Percentiles rank a stretch among this genome's conserved stretches.
Conservation (phyloP, 1,140 invertebrate species). For the Temnothorax nylanderi region DNA sequence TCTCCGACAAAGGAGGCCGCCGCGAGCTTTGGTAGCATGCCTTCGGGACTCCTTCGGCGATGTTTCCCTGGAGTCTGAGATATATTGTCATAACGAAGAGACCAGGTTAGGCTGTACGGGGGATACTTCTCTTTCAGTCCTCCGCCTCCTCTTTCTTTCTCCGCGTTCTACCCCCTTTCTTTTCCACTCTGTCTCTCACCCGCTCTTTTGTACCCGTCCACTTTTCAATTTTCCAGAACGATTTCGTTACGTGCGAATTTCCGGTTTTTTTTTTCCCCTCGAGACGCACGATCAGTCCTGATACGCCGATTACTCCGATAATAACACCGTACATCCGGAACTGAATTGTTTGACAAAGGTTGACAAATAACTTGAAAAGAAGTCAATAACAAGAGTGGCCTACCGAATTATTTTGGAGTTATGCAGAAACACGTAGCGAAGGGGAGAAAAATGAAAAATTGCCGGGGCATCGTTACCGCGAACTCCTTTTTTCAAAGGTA, state of each 20-base stretch:
- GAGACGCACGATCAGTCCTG: not conserved
- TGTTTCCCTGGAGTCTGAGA: constrained; percentile 76
- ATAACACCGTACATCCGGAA: not conserved
- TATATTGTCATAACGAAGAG: constrained; percentile 79
- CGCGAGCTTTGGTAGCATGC: constrained; percentile 78
- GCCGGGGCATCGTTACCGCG: not conserved
- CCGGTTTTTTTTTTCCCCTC: not conserved
- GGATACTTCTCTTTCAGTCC: constrained; percentile 42
- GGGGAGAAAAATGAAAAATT: not conserved
- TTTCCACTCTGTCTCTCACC: not conserved
- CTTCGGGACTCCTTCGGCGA: constrained; percentile 78
- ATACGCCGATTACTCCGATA: constrained; percentile 4
- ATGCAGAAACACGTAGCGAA: not conserved
- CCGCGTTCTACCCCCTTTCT: not conserved
- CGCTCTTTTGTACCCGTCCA: not conserved
- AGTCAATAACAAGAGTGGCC: not conserved
- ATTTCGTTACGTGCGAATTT: constrained; percentile 19
- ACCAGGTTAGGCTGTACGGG: constrained; percentile 53
- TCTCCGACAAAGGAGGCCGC: constrained; percentile 82
- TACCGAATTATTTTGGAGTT: not conserved
- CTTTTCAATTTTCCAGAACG: constrained; percentile 38
- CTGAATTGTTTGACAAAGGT: not conserved
- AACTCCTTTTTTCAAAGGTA: constrained; percentile 2
- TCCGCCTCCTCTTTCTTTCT: not conserved
- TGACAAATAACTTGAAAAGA: not conserved